These are phyloP conservation scores for Premnoplex brunnescens DNA, from an alignment of 2,797 vertebrate species.

Conservation along the genomic window DNA sequence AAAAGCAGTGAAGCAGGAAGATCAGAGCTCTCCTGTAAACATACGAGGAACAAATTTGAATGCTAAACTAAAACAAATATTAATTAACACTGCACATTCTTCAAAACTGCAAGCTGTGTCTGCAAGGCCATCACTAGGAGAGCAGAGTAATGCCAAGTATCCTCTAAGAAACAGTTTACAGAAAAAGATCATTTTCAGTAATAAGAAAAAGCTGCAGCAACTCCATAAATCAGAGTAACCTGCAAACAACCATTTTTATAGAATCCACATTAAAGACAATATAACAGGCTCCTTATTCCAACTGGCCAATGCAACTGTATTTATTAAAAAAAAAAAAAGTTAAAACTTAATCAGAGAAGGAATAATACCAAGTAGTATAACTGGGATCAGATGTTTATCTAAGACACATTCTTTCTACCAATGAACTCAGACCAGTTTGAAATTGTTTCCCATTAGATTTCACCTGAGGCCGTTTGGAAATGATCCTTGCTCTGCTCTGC, in stretches of 20 bases:
- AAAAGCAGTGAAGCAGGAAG: slow-evolving; percentile 92
- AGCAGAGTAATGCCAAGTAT: background rate
- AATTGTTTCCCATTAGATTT: slow-evolving; percentile 79
- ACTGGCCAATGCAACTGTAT: slow-evolving; percentile 49
- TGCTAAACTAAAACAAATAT: background rate
- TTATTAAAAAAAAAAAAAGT: slow-evolving; percentile 71
- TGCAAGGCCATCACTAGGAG: slow-evolving; percentile 31
- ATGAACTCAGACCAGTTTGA: slow-evolving; percentile 72
- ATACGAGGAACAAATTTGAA: slow-evolving; percentile 30
- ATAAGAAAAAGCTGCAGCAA: slow-evolving; percentile 72
- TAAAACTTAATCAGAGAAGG: slow-evolving; percentile 72
- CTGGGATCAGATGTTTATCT: slow-evolving; percentile 80
- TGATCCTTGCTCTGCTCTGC: slow-evolving; percentile 68
- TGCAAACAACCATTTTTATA: slow-evolving; percentile 75
- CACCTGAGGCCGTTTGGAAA: slow-evolving; percentile 78
- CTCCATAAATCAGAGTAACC: slow-evolving; percentile 72
- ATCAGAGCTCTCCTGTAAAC: slow-evolving; percentile 88
- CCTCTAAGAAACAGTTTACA: slow-evolving; percentile 39
- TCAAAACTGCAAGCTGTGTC: slow-evolving; percentile 20
- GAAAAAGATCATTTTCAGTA: slow-evolving; percentile 64
- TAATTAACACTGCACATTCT: slow-evolving; percentile 32
- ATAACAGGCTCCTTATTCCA: slow-evolving; percentile 70
- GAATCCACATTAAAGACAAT: slow-evolving; percentile 75
- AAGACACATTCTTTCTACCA: slow-evolving; percentile 73
- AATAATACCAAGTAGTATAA: slow-evolving; percentile 70